Evolutionary conservation across 2,113 vertebrate species (phyloP), one percentile per base, ranked within the genome.

Genomic region (Smithornis capensis): DNA sequence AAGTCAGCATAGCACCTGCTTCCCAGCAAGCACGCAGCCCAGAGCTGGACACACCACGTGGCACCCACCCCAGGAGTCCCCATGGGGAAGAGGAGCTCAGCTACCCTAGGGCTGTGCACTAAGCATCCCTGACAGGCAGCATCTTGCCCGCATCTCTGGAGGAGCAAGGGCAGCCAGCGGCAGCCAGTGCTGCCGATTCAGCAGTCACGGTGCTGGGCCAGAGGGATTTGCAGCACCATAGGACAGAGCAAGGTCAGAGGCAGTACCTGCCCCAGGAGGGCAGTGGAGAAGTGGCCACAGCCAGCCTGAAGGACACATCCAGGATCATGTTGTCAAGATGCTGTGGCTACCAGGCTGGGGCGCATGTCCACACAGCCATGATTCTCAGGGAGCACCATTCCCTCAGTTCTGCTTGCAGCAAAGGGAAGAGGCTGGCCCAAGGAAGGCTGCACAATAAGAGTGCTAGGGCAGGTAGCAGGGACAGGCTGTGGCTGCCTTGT

Each of bases 161-260:
- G 82, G 29, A 92, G 59, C 2, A 10, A 75, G 94, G 49, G 85
- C 83, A 90, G 88, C 45, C 2, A 2, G 49, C 90, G 52, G 57
- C 82, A 83, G 90, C 70, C 90, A 63, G 75, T 1, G 4, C 79
- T 94, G 96, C 79, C 29, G 7, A 96, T 93, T 97, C 95, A 96
- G 96, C 95, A 95, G 92, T 90, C 90, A 77, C 19, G 1, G 88
- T 63, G 83, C 71, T 1, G 59, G 95, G 83, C 94, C 89, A 83
- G 74, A 95, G 65, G 69, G 89, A 95, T 95, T 77, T 92, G 91
- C 81, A 87, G 94, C 69, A 78, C 91, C 8, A 7, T 77, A 93
- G 94, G 89, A 94, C 87, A 93, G 38, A 40, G 57, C 92, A 95
- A 97, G 95, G 96, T 94, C 77, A 2, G 60, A 93, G 49, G 59